These are phyloP conservation scores for Melanostigma gelatinosum DNA, from an alignment of 2,113 vertebrate genomes.

Conservation along the genomic window DNA sequence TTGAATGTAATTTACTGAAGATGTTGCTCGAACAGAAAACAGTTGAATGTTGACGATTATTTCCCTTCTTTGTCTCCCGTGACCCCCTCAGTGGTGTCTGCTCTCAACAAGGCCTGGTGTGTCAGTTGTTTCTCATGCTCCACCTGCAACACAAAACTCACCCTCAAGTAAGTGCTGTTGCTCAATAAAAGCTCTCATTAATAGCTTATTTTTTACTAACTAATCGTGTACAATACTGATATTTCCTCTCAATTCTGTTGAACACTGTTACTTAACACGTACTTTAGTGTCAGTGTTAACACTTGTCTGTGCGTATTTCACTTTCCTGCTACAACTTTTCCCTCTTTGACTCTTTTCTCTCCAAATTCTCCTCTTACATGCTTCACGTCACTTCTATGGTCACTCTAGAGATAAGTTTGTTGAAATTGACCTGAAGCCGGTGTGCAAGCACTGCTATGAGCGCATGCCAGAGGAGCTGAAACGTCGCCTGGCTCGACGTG, in stretches of 20 bases:
- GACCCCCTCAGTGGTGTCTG: constrained; percentile 90
- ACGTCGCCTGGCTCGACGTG: constrained; percentile 92
- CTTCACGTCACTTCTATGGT: constrained; percentile 52
- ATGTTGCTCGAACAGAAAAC: constrained; percentile 6
- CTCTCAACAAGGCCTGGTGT: constrained; percentile 99
- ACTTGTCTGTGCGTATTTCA: constrained; percentile 26
- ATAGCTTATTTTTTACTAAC: background rate
- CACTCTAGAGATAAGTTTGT: constrained; percentile 97
- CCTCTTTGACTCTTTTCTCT: constrained; percentile 63
- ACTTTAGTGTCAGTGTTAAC: constrained; percentile 1
- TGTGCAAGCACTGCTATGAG: constrained; percentile 98
- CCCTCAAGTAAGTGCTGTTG: constrained; percentile 94
- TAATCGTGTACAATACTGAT: background rate
- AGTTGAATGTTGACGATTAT: background rate
- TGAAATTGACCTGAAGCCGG: constrained; percentile 97
- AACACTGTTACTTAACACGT: constrained; percentile 10
- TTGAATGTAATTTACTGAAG: constrained; percentile 12
- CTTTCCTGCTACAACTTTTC: constrained; percentile 59
- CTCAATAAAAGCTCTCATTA: background rate
- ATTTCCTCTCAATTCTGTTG: constrained; percentile 12
- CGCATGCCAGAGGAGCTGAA: constrained; percentile 98
- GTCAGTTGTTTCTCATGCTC: constrained; percentile 98
- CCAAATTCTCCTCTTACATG: constrained; percentile 65
- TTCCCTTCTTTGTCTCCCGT: constrained; percentile 4
- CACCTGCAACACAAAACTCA: constrained; percentile 98